Base-by-base conservation (phyloP, 2,113 vertebrate species). In the Coreoperca whiteheadi region DNA sequence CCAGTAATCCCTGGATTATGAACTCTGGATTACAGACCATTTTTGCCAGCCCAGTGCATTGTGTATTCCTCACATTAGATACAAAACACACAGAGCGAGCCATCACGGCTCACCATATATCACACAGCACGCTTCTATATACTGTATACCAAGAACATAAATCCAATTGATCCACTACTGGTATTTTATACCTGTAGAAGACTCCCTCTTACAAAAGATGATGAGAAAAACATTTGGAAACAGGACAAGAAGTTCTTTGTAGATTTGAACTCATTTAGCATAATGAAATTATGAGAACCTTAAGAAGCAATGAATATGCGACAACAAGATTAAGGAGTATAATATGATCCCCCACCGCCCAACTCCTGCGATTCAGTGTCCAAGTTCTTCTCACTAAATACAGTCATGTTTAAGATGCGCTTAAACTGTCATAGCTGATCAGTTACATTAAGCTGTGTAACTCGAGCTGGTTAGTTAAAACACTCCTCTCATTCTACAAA, bases 1-100 rank as follows among this genome's bases (percentile, higher is more conserved):
- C 84, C 92, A 92, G 90, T 95, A 95, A 94, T 95, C 94, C 91
- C 87, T 88, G 91, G 95, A 95, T 95, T 95, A 95, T 92, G 34
- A 93, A 93, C 87, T 92, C 86, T 91, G 92, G 95, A 95, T 95
- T 93, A 94, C 81, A 88, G 90, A 90, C 87, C 83, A 80, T 92
- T 85, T 89, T 92, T 91, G 88, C 64, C 87, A 82, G 88, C 82
- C 64, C 86, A 50, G 83, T 74, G 82, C 81, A 90, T 87, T 89
- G 91, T 89, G 90, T 84, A 81, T 76, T 87, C 85, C 74, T 84
- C 81, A 72, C 68, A 76, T 84, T 34, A 76, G 76, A 92, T 66
- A 48, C 34, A 61, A 39, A 76, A 77, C 43, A 71, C 70, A 87
- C 37, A 81, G 48, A 64, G 71, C 60, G 11, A 64, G 39, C 60